Percentiles rank a stretch among this genome's conserved stretches.
These are phyloP conservation scores for Caenorhabditis sulstoni DNA, from an alignment of 2,888 invertebrate genomes.

Conservation along the genomic window DNA sequence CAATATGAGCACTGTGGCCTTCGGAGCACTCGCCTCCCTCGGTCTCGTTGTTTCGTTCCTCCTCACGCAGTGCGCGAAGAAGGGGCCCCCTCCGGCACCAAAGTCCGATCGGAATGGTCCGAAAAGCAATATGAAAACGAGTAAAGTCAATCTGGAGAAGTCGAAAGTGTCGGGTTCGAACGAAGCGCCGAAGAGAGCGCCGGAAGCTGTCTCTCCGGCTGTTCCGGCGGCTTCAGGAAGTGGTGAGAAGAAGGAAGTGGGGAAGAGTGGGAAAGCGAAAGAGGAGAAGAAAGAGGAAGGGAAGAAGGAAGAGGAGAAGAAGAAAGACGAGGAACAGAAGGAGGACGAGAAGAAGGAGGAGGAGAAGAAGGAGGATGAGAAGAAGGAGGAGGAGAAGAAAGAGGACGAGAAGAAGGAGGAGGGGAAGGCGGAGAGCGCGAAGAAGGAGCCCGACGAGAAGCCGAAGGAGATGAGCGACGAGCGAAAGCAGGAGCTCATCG, in stretches of 20 bases:
- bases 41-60: no score
- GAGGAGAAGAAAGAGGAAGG: background rate
- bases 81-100: no score
- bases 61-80: no score
- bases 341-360: conserved; percentile 6
- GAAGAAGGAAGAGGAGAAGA: background rate
- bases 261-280: background rate
- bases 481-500: background rate
- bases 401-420: background rate
- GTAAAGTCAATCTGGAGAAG: no score
- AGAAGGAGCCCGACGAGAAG: background rate
- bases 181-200: no score
- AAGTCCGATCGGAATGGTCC: no score
- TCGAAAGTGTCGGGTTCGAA: no score
- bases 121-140: no score
- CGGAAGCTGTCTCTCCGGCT: no score
- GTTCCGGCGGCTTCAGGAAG: background rate
- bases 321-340: conserved; percentile 1
- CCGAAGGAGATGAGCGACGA: background rate
- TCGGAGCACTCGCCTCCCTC: no score
- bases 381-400: background rate
- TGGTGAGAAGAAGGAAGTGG: background rate
- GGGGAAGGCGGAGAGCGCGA: background rate
- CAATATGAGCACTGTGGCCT: no score
- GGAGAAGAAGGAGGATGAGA: background rate